These are phyloP conservation scores for Vanacampus margaritifer DNA, from an alignment of 2,113 vertebrate species.

Conservation along the genomic window DNA sequence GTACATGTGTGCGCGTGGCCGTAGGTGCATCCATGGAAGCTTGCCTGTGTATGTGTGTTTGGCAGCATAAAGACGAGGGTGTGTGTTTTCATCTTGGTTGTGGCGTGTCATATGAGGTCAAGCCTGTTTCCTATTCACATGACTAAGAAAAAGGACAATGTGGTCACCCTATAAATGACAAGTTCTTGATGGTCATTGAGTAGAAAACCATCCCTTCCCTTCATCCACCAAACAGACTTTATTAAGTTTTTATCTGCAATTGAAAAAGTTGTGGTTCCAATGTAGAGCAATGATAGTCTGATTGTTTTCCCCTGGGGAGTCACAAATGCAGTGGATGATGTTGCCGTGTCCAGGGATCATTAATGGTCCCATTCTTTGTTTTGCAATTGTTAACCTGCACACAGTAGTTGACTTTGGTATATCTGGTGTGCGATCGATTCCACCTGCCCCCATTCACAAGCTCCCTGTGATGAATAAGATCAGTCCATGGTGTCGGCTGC, in stretches of 20 bases:
- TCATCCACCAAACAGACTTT: slow-evolving; percentile 10
- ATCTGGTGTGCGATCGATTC: too few species aligned
- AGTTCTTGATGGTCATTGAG: slow-evolving; percentile 11
- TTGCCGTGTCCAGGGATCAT: not conserved
- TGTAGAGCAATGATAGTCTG: not conserved
- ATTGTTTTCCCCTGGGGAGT: not conserved
- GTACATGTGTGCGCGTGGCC: not conserved
- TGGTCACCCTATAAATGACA: slow-evolving; percentile 30
- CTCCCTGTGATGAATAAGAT: too few species aligned
- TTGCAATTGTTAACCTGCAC: too few species aligned
- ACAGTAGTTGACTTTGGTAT: not conserved
- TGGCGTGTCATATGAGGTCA: slow-evolving; percentile 8
- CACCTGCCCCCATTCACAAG: too few species aligned
- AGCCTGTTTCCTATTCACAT: slow-evolving; percentile 9
- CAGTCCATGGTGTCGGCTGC: too few species aligned
- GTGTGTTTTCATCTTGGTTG: slow-evolving; percentile 22
- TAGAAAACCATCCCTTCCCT: not conserved
- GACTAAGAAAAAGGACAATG: slow-evolving; percentile 15
- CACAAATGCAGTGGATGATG: not conserved
- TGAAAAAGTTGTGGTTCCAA: slow-evolving; percentile 10
- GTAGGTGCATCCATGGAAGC: not conserved
- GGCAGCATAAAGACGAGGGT: slow-evolving; percentile 12
- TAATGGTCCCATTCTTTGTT: not conserved
- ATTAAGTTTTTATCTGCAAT: not conserved
- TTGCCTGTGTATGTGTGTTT: slow-evolving; percentile 6